phyloP scores from a whole-genome alignment of 2,113 vertebrate genomes.

The Myotis lucifugus region DNA sequence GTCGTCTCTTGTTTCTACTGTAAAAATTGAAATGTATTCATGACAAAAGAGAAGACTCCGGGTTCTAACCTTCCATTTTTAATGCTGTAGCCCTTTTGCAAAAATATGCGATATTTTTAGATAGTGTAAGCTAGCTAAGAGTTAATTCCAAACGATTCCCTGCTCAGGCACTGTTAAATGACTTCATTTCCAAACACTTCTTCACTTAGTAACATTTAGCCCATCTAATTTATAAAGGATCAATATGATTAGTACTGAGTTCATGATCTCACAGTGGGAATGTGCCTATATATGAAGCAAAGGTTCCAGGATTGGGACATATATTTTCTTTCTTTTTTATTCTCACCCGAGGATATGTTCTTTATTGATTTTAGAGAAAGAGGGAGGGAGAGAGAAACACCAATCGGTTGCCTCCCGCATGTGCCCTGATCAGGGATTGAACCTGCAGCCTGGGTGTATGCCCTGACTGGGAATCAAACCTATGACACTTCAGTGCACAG shows the following conservation, averaged over 20 bases:
- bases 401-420: not conserved
- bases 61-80: slow-evolving; percentile 38
- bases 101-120: not conserved
- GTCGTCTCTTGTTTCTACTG: slow-evolving; percentile 27
- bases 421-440: not conserved
- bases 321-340: not conserved
- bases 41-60: slow-evolving; percentile 11
- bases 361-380: not conserved
- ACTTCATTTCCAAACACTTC: not conserved
- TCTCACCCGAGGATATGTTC: not conserved
- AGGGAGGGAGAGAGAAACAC: not conserved
- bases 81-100: slow-evolving; percentile 28
- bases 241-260: not conserved
- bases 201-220: not conserved
- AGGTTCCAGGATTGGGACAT: not conserved
- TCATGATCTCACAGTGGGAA: not conserved
- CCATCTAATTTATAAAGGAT: not conserved
- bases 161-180: not conserved
- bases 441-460: not conserved
- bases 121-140: not conserved
- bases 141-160: not conserved
- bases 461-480: not conserved
- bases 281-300: not conserved
- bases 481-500: not conserved
- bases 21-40: slow-evolving; percentile 35